Base-by-base conservation (phyloP, 2,113 vertebrate species). In the Bubo blakistoni region DNA sequence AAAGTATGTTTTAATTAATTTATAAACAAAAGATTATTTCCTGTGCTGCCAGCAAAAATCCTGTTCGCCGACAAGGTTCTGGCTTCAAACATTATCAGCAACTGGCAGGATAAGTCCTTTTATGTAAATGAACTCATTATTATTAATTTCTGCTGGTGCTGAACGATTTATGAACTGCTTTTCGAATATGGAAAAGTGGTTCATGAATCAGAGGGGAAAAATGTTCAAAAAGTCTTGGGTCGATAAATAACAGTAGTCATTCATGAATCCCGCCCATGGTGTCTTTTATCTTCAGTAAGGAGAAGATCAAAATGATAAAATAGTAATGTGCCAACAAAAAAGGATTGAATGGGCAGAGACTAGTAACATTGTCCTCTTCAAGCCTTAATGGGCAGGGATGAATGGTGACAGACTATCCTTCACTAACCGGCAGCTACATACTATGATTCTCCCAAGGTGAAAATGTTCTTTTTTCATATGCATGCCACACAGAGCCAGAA, bases 71-170 rank as follows among this genome's bases (percentile, higher is more conserved):
- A 76, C 55, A 93, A 97, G 88, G 58, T 73, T 97, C 94, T 74
- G 79, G 92, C 92, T 96, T 97, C 96, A 94, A 94, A 80, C 71
- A 95, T 95, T 97, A 97, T 97, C 97, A 97, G 97, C 92, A 96
- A 98, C 96, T 96, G 96, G 97, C 97, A 98, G 98, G 91, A 98
- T 96, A 96, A 97, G 97, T 96, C 97, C 90, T 98, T 97, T 97
- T 98, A 98, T 98, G 98, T 97, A 98, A 98, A 98, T 98, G 92
- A 97, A 96, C 94, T 98, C 97, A 97, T 98, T 98, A 98, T 98
- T 98, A 98, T 98, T 98, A 98, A 98, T 98, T 98, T 98, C 98
- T 98, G 94, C 97, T 82, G 66, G 97, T 81, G 61, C 94, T 96
- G 97, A 98, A 98, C 96, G 95, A 98, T 98, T 98, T 98, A 98